A percentile compares a stretch with the other conserved stretches of the same genome.
Evolutionary conservation across 2,888 invertebrate species (phyloP).

Genomic region (Acanthosepion pharaonis): DNA sequence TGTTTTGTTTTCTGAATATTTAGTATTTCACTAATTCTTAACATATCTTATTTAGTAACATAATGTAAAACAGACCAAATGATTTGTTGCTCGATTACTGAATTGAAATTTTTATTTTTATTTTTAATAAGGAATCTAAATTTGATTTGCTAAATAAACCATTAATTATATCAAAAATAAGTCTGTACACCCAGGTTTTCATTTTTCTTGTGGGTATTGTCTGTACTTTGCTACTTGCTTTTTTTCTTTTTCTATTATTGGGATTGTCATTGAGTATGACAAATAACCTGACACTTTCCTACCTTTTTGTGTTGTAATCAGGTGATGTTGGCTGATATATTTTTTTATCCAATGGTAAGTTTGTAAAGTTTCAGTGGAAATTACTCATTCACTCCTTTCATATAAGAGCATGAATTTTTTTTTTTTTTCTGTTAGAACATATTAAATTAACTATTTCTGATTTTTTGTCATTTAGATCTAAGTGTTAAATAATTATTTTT

Average conservation of each 20-base stretch:
- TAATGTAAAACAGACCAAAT: too few species aligned
- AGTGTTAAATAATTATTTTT: too few species aligned
- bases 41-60: too few species aligned
- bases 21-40: too few species aligned
- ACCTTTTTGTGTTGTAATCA: neutral
- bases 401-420: neutral
- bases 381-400: neutral
- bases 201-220: neutral
- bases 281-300: constrained; percentile 20
- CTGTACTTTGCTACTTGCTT: neutral
- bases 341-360: constrained; percentile 10
- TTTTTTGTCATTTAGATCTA: too few species aligned
- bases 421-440: neutral
- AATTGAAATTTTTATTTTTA: too few species aligned
- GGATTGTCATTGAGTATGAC: neutral
- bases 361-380: neutral
- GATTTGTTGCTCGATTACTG: too few species aligned
- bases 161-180: neutral
- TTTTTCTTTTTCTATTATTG: neutral
- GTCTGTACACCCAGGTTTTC: neutral
- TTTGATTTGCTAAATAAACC: too few species aligned
- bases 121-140: too few species aligned
- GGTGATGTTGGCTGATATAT: neutral
- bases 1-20: too few species aligned
- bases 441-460: neutral